A percentile compares a stretch with the other conserved stretches of the same genome.
These are phyloP conservation scores for Dendrocincla tyrannina DNA, from an alignment of 2,797 vertebrate genomes.

Conservation along the genomic window DNA sequence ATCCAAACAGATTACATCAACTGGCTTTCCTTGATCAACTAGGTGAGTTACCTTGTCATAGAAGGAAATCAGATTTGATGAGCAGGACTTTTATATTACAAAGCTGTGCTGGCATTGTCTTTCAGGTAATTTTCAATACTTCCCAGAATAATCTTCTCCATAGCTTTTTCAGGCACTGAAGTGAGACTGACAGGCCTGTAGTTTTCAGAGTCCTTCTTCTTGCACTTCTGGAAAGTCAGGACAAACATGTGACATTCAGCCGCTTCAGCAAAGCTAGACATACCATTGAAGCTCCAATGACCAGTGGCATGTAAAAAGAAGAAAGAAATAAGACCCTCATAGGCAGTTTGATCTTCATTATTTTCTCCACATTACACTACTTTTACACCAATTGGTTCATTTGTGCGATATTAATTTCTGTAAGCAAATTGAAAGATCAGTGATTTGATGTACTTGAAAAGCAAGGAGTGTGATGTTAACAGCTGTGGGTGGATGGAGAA, in stretches of 20 bases:
- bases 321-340: not conserved
- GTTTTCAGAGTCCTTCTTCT: not conserved
- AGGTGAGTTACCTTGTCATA: not conserved
- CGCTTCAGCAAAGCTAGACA: not conserved
- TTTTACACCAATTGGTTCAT: not conserved
- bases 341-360: not conserved
- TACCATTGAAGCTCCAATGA: not conserved
- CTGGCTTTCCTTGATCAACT: not conserved
- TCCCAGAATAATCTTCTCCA: not conserved
- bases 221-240: not conserved
- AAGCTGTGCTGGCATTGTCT: not conserved
- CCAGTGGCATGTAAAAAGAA: not conserved
- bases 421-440: not conserved
- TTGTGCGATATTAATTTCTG: not conserved
- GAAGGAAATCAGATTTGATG: not conserved
- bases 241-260: not conserved
- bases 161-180: not conserved
- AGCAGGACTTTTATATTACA: not conserved
- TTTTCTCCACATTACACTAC: not conserved
- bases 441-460: not conserved
- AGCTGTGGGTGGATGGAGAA: not conserved
- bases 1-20: not conserved
- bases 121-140: not conserved
- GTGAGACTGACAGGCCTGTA: not conserved
- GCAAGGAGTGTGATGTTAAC: not conserved